Evolutionary conservation across 2,113 vertebrate species (phyloP).

Genomic region (Anhinga rufa): DNA sequence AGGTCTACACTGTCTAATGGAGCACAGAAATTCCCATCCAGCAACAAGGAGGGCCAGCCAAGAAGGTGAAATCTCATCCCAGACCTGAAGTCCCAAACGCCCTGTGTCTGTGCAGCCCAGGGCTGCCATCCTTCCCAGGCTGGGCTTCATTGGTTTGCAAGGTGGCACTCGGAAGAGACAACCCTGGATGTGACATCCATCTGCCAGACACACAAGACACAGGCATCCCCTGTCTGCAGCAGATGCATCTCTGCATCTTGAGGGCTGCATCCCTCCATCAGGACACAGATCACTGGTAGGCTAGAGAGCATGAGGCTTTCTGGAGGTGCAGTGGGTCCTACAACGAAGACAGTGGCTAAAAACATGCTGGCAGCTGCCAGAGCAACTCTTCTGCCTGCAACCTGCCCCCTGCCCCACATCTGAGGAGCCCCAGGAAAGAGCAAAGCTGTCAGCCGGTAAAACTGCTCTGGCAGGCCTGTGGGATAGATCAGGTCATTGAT

Average conservation of each 20-base stretch:
- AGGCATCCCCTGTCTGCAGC: fast-evolving
- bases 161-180: neutral
- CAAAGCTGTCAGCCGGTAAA: neutral
- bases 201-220: neutral
- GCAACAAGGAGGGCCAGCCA: fast-evolving
- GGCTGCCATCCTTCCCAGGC: neutral
- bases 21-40: neutral
- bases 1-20: neutral
- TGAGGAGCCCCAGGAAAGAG: neutral
- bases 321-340: neutral
- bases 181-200: neutral
- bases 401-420: neutral
- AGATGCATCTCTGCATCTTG: neutral
- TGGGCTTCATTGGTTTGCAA: neutral
- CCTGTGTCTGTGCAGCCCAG: neutral
- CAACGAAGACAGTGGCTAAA: neutral
- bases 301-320: neutral
- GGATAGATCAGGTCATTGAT: neutral
- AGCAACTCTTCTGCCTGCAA: neutral
- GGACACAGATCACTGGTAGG: fast-evolving
- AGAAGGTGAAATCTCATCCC: neutral
- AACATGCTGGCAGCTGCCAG: neutral
- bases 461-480: neutral
- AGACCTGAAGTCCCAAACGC: neutral
- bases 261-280: neutral